Conservation (phyloP, 2,113 vertebrate genomes). For the Oceanites oceanicus region DNA sequence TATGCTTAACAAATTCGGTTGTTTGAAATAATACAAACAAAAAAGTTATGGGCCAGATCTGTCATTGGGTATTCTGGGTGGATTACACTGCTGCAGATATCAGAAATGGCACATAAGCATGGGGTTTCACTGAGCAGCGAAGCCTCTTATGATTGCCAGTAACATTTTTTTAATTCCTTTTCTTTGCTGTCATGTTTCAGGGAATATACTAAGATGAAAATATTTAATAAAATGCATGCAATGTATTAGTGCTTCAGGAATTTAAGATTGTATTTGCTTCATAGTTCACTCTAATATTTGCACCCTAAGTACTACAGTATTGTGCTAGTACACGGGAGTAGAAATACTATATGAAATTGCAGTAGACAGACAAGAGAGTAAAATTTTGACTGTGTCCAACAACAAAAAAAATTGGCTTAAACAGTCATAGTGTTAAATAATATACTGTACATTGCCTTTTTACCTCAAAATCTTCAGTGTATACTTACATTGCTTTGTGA, state of each 20-base stretch:
- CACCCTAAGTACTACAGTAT: background rate
- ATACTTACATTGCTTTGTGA: background rate
- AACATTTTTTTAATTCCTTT: background rate
- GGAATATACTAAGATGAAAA: background rate
- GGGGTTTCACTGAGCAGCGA: background rate
- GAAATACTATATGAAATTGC: background rate
- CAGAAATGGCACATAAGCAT: background rate
- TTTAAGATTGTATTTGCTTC: background rate
- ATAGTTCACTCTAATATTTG: background rate
- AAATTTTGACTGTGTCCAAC: background rate
- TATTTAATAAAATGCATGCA: background rate
- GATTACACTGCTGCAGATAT: background rate
- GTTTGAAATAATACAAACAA: background rate
- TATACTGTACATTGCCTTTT: background rate
- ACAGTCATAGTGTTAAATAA: background rate
- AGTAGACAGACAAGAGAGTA: background rate
- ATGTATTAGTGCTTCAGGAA: background rate
- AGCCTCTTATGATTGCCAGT: background rate
- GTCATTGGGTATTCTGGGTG: background rate
- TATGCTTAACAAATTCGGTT: background rate
- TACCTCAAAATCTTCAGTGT: background rate
- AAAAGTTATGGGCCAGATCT: background rate
- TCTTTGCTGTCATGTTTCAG: background rate
- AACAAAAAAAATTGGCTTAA: background rate
- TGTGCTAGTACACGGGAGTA: background rate